Evolutionary conservation across 2,888 invertebrate species (phyloP), one percentile per base, ranked within the genome.

Genomic region (Pocota personata): DNA sequence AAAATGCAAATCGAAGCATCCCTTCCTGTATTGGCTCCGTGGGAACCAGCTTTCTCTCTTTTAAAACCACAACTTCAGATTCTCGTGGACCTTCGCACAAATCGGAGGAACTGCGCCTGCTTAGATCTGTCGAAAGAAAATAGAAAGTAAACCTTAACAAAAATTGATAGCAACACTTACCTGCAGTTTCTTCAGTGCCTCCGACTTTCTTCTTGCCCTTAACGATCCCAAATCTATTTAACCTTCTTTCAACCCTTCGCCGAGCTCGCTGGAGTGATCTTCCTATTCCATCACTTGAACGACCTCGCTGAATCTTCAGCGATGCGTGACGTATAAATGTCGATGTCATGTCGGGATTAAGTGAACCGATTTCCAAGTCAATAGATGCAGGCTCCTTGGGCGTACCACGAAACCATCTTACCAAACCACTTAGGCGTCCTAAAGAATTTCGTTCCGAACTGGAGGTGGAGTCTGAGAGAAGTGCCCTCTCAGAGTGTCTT

Each of bases 201-300:
- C 97, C 96, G 91, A 97, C 95, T 92, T 97, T 97, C 91, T 97
- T 97, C 91, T 98, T 98, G 91, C 96, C 96, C 91, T 97, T 97
- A 8, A 95, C 94, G 66, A 97, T 94, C 7, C 97, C 97, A 89
- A 97, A 95, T 91, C 96, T 95, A 90, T 95, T 97, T 76, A 98
- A 94, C 88, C 98, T 95, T 90, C 98, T 97, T 93, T 98, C 98
- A 89, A 98, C 96, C 89, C 97, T 94, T 88, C 97, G 95, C 90
- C 97, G 95, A 1, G 98, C 98, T 90, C 97, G 97, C 91, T 95
- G 95, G 35, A 96, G 93, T 46, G 95, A 96, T 88, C 95, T 93
- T 14, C 95, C 94, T 21, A 96, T 95, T 46, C 92, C 92, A 80
- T 92, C 93, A 87, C 92, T 92, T 5, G 91, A 90, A 14, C 92